Percentiles rank a stretch among this genome's conserved stretches.
phyloP scores from a whole-genome alignment of 2,888 invertebrate genomes.

The Perdita meconis region DNA sequence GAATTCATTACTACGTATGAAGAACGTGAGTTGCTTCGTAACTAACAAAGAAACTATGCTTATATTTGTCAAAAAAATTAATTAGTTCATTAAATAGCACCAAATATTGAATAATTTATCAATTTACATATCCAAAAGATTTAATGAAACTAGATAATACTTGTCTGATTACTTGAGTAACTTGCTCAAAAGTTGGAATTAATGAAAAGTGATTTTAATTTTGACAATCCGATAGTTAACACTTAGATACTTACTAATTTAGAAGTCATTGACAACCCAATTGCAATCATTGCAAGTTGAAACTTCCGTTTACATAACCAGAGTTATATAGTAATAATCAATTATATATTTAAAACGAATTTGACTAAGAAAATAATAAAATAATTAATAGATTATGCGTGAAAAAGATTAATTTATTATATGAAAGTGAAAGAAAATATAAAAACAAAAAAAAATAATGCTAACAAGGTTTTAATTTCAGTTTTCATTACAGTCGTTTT shows the following conservation, averaged over 20 bases:
- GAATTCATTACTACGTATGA: slow-evolving; percentile 21
- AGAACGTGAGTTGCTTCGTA: not conserved
- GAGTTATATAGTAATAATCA: not conserved
- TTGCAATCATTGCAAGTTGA: not conserved
- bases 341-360: not conserved
- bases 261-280: not conserved
- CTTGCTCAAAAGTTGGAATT: too few relatives aligned
- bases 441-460: not conserved
- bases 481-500: not conserved
- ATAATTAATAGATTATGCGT: not conserved
- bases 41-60: slow-evolving; percentile 4
- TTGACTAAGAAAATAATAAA: not conserved
- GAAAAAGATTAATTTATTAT: not conserved
- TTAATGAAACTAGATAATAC: too few relatives aligned
- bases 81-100: too few relatives aligned
- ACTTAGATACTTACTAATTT: not conserved
- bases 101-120: too few relatives aligned
- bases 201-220: too few relatives aligned
- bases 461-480: not conserved
- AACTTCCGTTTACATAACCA: not conserved
- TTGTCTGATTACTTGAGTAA: too few relatives aligned
- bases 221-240: not conserved
- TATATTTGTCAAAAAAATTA: too few relatives aligned
- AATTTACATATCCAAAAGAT: too few relatives aligned
- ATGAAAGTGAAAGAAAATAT: not conserved